phyloP scores from a whole-genome alignment of 2,888 invertebrate species.

The Oscheius sp. region DNA sequence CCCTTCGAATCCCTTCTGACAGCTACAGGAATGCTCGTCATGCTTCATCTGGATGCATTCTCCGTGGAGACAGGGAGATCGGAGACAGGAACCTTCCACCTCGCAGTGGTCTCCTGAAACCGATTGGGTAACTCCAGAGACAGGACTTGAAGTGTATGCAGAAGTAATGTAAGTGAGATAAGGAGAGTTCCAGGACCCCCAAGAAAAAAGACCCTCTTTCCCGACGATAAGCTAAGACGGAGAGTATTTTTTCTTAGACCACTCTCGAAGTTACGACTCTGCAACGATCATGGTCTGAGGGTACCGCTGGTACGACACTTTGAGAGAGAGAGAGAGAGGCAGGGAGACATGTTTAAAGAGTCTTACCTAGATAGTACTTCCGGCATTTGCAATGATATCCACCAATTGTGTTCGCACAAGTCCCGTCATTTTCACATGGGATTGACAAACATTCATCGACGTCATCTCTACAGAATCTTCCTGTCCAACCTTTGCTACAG shows the following conservation, averaged over 20 bases:
- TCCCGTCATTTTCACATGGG: conserved; percentile 88
- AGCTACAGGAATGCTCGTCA: conserved; percentile 57
- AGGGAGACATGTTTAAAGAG: too few species aligned
- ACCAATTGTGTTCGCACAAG: conserved; percentile 78
- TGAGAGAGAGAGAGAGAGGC: too few species aligned
- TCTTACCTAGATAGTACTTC: conserved; percentile 57
- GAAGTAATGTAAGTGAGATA: too few species aligned
- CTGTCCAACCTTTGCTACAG: conserved; percentile 47
- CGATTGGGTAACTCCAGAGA: too few species aligned
- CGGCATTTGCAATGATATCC: conserved; percentile 60
- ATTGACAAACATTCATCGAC: conserved; percentile 47
- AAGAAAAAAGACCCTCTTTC: neutral
- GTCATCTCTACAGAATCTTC: conserved; percentile 43
- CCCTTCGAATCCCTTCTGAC: conserved; percentile 58
- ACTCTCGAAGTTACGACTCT: too few species aligned
- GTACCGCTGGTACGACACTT: too few species aligned
- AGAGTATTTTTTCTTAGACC: too few species aligned
- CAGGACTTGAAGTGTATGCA: too few species aligned
- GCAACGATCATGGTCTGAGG: too few species aligned
- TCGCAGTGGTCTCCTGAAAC: conserved; percentile 57
- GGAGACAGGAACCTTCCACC: conserved; percentile 60
- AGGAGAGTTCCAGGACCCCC: too few species aligned
- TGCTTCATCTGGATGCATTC: conserved; percentile 59
- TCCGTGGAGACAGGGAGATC: conserved; percentile 57
- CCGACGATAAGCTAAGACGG: too few species aligned